These are phyloP conservation scores for Drosophila melanosoma DNA, from an alignment of 2,888 invertebrate genomes.

Conservation along the genomic window DNA sequence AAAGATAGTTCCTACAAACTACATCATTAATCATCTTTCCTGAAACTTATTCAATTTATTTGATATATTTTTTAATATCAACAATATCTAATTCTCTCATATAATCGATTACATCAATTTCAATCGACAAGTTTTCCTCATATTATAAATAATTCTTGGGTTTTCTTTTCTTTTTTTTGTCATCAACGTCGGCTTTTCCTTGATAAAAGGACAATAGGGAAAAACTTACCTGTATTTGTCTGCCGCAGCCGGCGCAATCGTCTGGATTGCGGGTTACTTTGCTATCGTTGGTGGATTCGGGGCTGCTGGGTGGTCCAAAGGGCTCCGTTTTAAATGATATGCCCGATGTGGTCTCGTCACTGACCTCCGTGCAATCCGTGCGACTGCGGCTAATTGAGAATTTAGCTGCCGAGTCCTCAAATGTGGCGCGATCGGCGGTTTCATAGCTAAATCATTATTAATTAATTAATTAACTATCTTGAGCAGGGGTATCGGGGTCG, in stretches of 20 bases:
- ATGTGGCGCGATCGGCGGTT: slow-evolving; percentile 83
- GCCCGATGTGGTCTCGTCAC: slow-evolving; percentile 83
- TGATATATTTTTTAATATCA: neutral
- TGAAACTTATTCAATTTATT: neutral
- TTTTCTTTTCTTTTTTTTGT: neutral
- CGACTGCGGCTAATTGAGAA: slow-evolving; percentile 83
- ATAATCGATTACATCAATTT: neutral
- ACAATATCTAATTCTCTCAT: neutral
- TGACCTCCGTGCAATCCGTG: slow-evolving; percentile 83
- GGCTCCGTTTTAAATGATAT: slow-evolving; percentile 85
- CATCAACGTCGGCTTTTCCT: slow-evolving; percentile 23
- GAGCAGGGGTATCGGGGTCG: too few relatives aligned
- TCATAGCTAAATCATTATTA: slow-evolving; percentile 74
- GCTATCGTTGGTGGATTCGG: slow-evolving; percentile 84
- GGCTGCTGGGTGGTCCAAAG: slow-evolving; percentile 84
- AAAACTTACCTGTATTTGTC: slow-evolving; percentile 88
- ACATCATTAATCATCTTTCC: neutral
- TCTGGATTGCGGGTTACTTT: slow-evolving; percentile 82
- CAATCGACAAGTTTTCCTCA: neutral
- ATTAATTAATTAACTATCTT: too few relatives aligned
- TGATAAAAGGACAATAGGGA: neutral
- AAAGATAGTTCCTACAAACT: neutral
- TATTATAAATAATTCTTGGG: neutral
- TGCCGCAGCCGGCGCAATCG: slow-evolving; percentile 94
- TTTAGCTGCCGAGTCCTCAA: slow-evolving; percentile 84